phyloP scores from a whole-genome alignment of 2,113 vertebrate genomes.

The Lipotes vexillifer region DNA sequence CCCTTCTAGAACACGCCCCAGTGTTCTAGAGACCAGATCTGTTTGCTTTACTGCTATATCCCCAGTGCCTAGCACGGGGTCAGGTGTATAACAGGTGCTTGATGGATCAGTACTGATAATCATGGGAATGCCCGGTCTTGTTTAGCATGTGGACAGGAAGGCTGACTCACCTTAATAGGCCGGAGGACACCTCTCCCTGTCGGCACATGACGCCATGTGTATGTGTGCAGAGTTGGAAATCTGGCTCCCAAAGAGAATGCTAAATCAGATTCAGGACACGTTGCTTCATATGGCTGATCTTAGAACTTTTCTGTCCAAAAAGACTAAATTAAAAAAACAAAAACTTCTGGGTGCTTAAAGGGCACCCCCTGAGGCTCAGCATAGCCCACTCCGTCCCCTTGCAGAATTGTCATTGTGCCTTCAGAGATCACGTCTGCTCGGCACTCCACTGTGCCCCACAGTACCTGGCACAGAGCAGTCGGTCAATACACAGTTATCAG shows the following conservation, averaged over 20 bases:
- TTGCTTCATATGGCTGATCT: background rate
- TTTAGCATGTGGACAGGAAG: rapidly evolving
- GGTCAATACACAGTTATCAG: rapidly evolving
- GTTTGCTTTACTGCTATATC: background rate
- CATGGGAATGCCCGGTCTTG: background rate
- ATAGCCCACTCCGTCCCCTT: background rate
- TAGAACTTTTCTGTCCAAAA: background rate
- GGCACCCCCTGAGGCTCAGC: no score
- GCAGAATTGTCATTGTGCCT: background rate
- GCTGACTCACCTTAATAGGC: rapidly evolving
- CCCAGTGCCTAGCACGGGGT: background rate
- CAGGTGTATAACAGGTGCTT: no score
- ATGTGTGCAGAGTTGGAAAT: background rate
- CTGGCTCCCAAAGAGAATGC: background rate
- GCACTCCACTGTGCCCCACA: rapidly evolving
- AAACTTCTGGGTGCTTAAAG: background rate
- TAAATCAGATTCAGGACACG: background rate
- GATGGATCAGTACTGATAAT: background rate
- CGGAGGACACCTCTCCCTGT: rapidly evolving
- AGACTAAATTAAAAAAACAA: background rate
- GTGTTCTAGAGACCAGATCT: background rate
- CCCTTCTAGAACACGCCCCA: background rate
- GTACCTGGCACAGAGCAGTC: background rate
- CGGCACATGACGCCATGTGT: rapidly evolving
- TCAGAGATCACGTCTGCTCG: rapidly evolving